Base-by-base conservation (phyloP, 2,888 invertebrate genomes). In the Amphipyra berbera region DNA sequence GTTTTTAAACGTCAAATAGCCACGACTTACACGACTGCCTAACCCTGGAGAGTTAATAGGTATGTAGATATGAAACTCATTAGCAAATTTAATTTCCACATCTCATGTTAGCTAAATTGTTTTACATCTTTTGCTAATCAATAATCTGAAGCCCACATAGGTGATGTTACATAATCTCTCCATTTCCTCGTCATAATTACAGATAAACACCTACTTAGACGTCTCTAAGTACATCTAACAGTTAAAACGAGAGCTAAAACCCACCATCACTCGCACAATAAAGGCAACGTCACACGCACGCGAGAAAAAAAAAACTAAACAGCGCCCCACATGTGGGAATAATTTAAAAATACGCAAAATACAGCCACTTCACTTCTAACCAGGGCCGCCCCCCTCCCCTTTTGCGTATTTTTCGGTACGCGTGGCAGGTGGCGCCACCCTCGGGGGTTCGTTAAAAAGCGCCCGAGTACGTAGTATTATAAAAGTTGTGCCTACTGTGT, bases 361-460 rank as follows among this genome's bases (percentile, higher is more conserved):
- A 94, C 93, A 88, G 92, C 86, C 93, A 95, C 94, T 91, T 90
- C 90, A 90, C 85, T 92, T 94, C 93, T 93, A 93, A 93, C 93
- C 90, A 86, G 87, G 84, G 86, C 72, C 85, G 84, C 88, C 86
- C 83, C 88, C 85, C 83, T 78, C 78, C 68, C 67, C 81, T 86
- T 90, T 92, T 94, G 93, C 94, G 94, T 94, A 95, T 95, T 95
- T 95, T 95, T 94, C 94, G 94, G 94, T 93, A 94, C 93, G 94
- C 94, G 94, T 94, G 92, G 93, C 94, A 95, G 94, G 94, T 94
- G 93, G 92, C 87, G 75, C 87, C 91, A 80, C 91, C 92, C 83
- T 70, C 52, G 93, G 90, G 89, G 90, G 93, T 94, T 94, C 93
- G 94, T 94, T 94, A 94, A 95, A 95, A 95, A 94, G 92, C 94